phyloP scores from a whole-genome alignment of 1,140 invertebrate species.

The Ctenoplectra terminalis region DNA sequence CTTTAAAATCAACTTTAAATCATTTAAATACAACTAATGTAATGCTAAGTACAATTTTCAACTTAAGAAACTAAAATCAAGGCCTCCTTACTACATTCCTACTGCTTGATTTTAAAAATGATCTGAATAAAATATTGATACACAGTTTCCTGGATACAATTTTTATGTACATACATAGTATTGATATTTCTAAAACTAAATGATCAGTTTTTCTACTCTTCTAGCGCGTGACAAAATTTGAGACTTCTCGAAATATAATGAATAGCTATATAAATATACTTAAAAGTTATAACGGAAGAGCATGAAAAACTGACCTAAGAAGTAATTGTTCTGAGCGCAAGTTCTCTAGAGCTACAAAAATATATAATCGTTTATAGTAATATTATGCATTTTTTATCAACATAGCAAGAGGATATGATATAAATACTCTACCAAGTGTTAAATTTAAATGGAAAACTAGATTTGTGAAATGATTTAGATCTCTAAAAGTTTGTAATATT shows the following conservation, averaged over 20 bases:
- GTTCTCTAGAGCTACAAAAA: conserved; percentile 78
- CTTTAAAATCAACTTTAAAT: not conserved
- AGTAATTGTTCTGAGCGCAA: conserved; percentile 74
- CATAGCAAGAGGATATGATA: conserved; percentile 70
- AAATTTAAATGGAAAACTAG: conserved; percentile 54
- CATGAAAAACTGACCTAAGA: conserved; percentile 59
- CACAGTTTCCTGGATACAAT: conserved; percentile 64
- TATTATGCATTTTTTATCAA: conserved; percentile 74
- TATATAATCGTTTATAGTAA: conserved; percentile 75
- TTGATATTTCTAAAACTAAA: conserved; percentile 68
- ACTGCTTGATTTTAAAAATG: conserved; percentile 63
- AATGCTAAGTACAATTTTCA: conserved; percentile 40
- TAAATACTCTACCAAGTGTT: conserved; percentile 65
- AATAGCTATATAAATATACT: conserved; percentile 44
- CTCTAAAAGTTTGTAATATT: not conserved
- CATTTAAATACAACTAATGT: conserved; percentile 24
- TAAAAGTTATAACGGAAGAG: conserved; percentile 58
- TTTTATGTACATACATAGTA: conserved; percentile 70
- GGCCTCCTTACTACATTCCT: conserved; percentile 63
- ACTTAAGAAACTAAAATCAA: conserved; percentile 70
- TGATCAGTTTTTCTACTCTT: conserved; percentile 68
- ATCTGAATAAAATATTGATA: conserved; percentile 68
- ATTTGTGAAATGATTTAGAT: conserved; percentile 46
- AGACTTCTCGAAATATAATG: conserved; percentile 40
- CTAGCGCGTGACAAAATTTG: conserved; percentile 48